These are phyloP conservation scores for Poicephalus meyeri DNA, from an alignment of 2,113 vertebrate genomes.

Conservation along the genomic window DNA sequence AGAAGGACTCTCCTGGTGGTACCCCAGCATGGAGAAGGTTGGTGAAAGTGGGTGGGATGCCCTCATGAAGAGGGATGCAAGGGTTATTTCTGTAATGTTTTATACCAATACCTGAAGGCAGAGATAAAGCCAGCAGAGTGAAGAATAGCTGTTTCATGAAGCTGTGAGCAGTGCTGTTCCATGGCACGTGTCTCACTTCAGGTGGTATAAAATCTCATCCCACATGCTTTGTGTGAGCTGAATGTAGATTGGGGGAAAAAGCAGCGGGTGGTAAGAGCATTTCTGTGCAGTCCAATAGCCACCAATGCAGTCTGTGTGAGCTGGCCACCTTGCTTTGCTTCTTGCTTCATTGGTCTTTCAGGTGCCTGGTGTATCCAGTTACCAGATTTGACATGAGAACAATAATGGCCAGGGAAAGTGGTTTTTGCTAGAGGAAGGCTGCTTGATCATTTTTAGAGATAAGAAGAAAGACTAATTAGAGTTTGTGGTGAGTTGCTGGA, in stretches of 20 bases:
- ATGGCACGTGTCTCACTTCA: rapidly evolving
- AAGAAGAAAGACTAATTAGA: neutral
- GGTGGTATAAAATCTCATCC: neutral
- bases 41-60: neutral
- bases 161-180: neutral
- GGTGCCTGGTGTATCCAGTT: neutral
- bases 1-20: rapidly evolving
- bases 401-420: neutral
- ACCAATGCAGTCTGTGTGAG: rapidly evolving
- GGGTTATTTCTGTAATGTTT: neutral
- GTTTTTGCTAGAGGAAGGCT: neutral
- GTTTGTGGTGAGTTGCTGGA: neutral
- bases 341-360: rapidly evolving
- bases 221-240: rapidly evolving
- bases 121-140: neutral
- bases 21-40: neutral
- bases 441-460: neutral
- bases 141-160: neutral
- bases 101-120: neutral
- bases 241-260: rapidly evolving
- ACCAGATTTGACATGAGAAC: neutral
- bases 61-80: neutral
- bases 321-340: neutral
- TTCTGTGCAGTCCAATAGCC: neutral
- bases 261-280: rapidly evolving